Evolutionary conservation across 2,888 invertebrate species (phyloP), one percentile per base, ranked within the genome.

Genomic region (Steromphala cineraria): DNA sequence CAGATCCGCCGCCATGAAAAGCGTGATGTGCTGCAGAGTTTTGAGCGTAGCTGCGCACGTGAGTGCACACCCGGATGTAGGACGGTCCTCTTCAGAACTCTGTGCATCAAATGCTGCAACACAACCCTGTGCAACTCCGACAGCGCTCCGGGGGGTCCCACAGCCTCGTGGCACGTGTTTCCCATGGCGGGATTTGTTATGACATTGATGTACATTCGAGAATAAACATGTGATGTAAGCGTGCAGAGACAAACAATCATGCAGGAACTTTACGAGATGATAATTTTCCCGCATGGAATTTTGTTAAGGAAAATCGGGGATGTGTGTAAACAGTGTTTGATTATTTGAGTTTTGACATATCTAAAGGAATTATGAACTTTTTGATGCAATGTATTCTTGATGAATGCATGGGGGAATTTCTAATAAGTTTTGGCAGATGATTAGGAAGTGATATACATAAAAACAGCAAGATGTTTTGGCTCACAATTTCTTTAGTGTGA

Each of bases 101-200:
- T 52, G 19, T 82, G 82, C 40, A 52, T 67, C n/a, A 80, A 80
- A 55, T 82, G 82, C 40, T 82, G 82, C 71, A 21, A 24, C 53
- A 71, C 76, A 13, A 52, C 53, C 71, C 55, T 79, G 46, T 82
- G 82, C 55, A 82, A 82, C 79, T 40, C 67, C 13, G 80, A 80
- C 79, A 75, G 67, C 53, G 31, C 78, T 2, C 77, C 71, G 0
- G 21, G 24, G 19, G 21, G 56, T 36, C 67, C 56, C 15, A 21
- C 56, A 46, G 62, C 40, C 21, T 36, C 75, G 53, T 52, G 46
- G 52, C 24, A 24, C 52, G 24, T 19, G 52, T 17, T 36, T 31
- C 19, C 24, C 36, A n/a, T n/a, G 28, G 19, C 52, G 7, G 62
- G 5, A 8, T 0, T 56, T 2, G 36, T 62, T 17, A 31, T 52